A percentile compares a stretch with the other conserved stretches of the same genome.
These are phyloP conservation scores for Eubasilissa regina DNA, from an alignment of 1,140 invertebrate species.

Conservation along the genomic window DNA sequence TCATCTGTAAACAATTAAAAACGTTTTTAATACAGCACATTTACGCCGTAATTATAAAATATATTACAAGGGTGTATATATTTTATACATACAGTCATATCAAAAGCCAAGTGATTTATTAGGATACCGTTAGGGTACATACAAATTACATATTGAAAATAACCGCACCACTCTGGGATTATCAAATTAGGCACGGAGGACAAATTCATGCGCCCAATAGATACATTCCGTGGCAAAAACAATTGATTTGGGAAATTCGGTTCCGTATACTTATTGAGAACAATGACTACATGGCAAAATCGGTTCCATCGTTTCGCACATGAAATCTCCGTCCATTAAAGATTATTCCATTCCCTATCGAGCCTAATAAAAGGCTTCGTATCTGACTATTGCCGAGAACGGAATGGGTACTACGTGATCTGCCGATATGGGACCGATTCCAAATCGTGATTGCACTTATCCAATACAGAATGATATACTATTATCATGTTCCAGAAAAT, in stretches of 20 bases:
- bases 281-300: slow-evolving; percentile 15
- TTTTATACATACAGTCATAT: too few species aligned
- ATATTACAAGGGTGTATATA: too few species aligned
- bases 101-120: too few species aligned
- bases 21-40: too few species aligned
- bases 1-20: too few species aligned
- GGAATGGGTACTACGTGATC: slow-evolving; percentile 40
- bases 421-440: slow-evolving; percentile 37
- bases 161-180: neutral
- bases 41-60: too few species aligned
- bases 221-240: slow-evolving; percentile 25
- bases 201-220: neutral
- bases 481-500: slow-evolving; percentile 9
- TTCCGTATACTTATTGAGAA: slow-evolving; percentile 32
- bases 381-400: slow-evolving; percentile 11
- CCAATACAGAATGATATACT: slow-evolving; percentile 37
- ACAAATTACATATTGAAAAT: slow-evolving; percentile 1
- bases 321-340: slow-evolving; percentile 38
- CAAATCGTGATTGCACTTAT: slow-evolving; percentile 45
- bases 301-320: slow-evolving; percentile 15
- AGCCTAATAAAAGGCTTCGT: slow-evolving; percentile 40
- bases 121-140: too few species aligned
- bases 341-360: slow-evolving; percentile 41
- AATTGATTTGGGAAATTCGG: slow-evolving; percentile 35
- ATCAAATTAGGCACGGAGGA: neutral